Evolutionary conservation across 2,113 vertebrate species (phyloP), one percentile per base, ranked within the genome.

Genomic region (Clarias magur): DNA sequence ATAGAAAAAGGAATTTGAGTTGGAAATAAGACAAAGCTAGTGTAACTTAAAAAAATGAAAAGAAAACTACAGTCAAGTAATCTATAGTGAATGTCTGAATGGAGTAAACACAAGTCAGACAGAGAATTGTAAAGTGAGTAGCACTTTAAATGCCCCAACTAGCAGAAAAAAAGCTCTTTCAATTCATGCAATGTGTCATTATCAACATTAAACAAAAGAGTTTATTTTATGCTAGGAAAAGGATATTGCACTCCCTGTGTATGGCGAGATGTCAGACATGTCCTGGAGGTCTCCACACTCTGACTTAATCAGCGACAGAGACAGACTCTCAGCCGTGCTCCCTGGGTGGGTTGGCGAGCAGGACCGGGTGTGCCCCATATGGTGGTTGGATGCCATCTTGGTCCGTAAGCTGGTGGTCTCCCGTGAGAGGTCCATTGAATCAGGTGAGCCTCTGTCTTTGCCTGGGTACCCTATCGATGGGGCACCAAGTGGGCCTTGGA

Each of bases 221-320:
- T 27, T 23, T 86, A 38, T 80, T 16, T 89, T 30, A 1, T 73
- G 21, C 89, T 68, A 54, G 16, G 1, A 75, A 96, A 99, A 99
- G 98, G 98, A 99, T 99, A 99, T 98, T 94, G 98, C 98, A 96
- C 97, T 98, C 95, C 97, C 97, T 89, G 98, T 97, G 93, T 99
- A 99, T 89, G 97, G 97, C 5, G 98, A 99, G 94, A 99, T 98
- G 93, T 99, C 98, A 0, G 97, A 96, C 97, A 99, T 98, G 94
- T 99, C 98, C 94, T 98, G 98, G 86, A 99, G 96, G 91, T 99
- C 98, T 0, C 97, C 95, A 10, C 98, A 99, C 94, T 99, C 98
- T 0, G 98, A 99, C 93, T 99, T 99, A 94, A 99, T 98, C 91
- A 99, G 97, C 48, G 98, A 99, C 91, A 99, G 94, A 85, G 98